Conservation (phyloP, 2,113 vertebrate species). For the Mionectes macconnelli region DNA sequence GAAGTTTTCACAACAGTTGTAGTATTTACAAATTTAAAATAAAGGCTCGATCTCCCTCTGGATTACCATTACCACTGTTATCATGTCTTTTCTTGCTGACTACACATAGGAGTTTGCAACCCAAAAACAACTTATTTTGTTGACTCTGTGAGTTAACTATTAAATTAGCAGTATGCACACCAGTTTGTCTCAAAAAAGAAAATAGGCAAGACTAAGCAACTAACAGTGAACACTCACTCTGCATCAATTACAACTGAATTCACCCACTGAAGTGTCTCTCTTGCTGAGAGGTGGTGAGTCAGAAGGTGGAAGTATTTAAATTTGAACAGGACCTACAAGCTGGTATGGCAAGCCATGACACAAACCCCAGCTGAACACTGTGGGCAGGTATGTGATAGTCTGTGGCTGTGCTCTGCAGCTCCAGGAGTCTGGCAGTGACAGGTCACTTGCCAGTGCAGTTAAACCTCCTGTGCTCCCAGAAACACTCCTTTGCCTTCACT, state of each 20-base stretch:
- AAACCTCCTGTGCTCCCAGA: background rate
- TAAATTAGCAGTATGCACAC: slow-evolving; percentile 5
- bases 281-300: background rate
- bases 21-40: slow-evolving; percentile 72
- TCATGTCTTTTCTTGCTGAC: background rate
- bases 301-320: background rate
- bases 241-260: background rate
- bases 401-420: background rate
- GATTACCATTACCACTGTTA: slow-evolving; percentile 31
- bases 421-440: background rate
- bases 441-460: background rate
- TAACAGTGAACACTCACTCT: background rate
- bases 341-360: background rate
- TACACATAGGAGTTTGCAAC: background rate
- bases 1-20: slow-evolving; percentile 56
- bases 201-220: background rate
- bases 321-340: background rate
- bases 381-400: rapidly evolving
- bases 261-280: background rate
- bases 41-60: background rate
- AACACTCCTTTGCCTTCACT: background rate
- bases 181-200: background rate
- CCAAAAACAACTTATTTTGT: background rate
- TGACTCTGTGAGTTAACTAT: background rate
- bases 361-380: background rate